These are phyloP conservation scores for Pseudomyrmex concolor DNA, from an alignment of 1,140 invertebrate genomes.

Conservation along the genomic window DNA sequence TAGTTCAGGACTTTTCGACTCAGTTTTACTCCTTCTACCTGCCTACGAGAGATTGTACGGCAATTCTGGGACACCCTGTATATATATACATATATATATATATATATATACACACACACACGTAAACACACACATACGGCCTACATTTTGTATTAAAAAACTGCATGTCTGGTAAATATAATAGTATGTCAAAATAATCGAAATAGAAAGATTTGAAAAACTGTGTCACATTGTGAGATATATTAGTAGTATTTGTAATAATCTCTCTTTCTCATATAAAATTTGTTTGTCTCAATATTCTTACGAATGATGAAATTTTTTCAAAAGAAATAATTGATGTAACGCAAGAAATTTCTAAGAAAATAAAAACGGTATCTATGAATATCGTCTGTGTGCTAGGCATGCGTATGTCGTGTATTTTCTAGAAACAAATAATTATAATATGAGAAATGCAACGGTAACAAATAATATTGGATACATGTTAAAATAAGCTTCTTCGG, in stretches of 20 bases:
- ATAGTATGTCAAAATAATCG: constrained; percentile 53
- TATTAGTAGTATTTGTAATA: no score
- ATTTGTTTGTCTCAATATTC: not conserved
- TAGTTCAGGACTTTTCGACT: no score
- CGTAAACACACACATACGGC: constrained; percentile 14
- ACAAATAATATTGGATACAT: no score
- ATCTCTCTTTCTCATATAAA: constrained; percentile 1
- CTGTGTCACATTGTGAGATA: constrained; percentile 18
- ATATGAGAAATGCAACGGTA: no score
- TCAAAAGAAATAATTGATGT: constrained; percentile 29
- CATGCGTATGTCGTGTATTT: not conserved
- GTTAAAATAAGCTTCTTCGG: no score
- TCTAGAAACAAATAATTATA: not conserved
- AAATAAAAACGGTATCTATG: not conserved
- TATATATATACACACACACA: no score
- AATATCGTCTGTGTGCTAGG: not conserved
- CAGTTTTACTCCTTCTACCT: no score
- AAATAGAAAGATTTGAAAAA: constrained; percentile 57
- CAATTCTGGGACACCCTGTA: no score
- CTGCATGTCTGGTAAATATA: constrained; percentile 24
- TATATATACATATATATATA: not conserved
- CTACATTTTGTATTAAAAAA: constrained; percentile 40
- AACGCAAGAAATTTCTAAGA: constrained; percentile 38
- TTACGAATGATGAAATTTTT: constrained; percentile 18
- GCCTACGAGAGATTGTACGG: no score